Evolutionary conservation across 2,113 vertebrate species (phyloP), one percentile per base, ranked within the genome.

Genomic region (Rattus norvegicus): DNA sequence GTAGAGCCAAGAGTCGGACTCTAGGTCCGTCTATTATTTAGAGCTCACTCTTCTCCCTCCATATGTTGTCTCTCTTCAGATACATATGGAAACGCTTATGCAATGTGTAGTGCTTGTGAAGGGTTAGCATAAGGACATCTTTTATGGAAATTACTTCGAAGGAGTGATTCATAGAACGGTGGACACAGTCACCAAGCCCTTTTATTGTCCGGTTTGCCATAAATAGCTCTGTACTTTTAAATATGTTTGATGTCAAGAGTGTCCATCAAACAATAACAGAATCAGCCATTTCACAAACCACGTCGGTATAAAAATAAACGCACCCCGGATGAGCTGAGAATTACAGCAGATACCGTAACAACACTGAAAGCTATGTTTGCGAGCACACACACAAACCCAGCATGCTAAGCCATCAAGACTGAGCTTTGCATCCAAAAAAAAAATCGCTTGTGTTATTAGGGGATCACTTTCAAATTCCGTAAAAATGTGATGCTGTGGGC

Each of bases 181-280:
- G 81, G 86, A 39, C 61, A 93, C 67, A 59, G 54, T 96, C 14
- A 93, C 19, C 59, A 67, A 43, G 39, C 10, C 67, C 81, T 77
- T 52, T 36, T 94, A 90, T 92, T 95, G 59, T 47, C 49, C 77
- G 87, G 24, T 75, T 92, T 79, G 56, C 49, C 76, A 92, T 86
- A 77, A 91, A 75, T 67, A 93, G n/a, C 52, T 94, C 85, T 96
- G 95, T 88, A 77, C 47, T 89, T 97, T 96, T 94, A 96, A 95
- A 79, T 83, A 49, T 67, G 54, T 85, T 95, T 95, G 54, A 54
- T 73, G 63, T 92, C 94, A 36, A 70, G 87, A 47, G 43, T 92
- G 49, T 61, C 59, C n/a, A 79, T 73, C 84, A 91, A 93, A 84
- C 33, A 92, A 36, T 56, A 96, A 49, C 36, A 69, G 49, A 96